Conservation (phyloP, 2,888 invertebrate species). For the Zaprionus bogoriensis region DNA sequence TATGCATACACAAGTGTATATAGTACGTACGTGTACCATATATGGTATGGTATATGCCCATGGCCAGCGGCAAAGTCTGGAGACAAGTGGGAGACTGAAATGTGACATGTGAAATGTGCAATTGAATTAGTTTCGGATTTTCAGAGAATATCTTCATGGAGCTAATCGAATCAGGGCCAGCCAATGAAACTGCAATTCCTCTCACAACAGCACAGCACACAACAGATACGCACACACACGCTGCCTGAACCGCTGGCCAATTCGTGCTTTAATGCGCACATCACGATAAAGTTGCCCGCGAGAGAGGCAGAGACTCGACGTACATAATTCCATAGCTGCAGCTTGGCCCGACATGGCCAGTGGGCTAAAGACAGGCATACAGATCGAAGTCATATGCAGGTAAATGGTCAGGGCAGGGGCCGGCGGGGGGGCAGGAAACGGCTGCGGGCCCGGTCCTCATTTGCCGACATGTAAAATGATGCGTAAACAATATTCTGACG, state of each 20-base stretch:
- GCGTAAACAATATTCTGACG: slow-evolving; percentile 78
- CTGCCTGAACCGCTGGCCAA: not conserved
- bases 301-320: slow-evolving; percentile 12
- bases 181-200: not conserved
- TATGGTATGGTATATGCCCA: too few relatives aligned
- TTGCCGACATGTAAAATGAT: slow-evolving; percentile 75
- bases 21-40: too few relatives aligned
- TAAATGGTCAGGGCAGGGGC: not conserved
- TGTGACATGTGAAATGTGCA: not conserved
- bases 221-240: not conserved
- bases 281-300: slow-evolving; percentile 62
- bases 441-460: slow-evolving; percentile 32
- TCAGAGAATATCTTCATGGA: not conserved
- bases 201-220: not conserved
- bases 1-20: too few relatives aligned
- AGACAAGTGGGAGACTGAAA: not conserved
- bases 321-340: slow-evolving; percentile 60
- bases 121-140: not conserved
- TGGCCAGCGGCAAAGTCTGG: too few relatives aligned
- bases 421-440: not conserved
- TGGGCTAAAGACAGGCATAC: slow-evolving; percentile 21
- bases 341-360: slow-evolving; percentile 8
- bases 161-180: not conserved
- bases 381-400: not conserved
- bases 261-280: slow-evolving; percentile 63